Evolutionary conservation across 2,113 vertebrate genomes (phyloP), one percentile per base, ranked within the genome.

Genomic region (Caranx ignobilis): DNA sequence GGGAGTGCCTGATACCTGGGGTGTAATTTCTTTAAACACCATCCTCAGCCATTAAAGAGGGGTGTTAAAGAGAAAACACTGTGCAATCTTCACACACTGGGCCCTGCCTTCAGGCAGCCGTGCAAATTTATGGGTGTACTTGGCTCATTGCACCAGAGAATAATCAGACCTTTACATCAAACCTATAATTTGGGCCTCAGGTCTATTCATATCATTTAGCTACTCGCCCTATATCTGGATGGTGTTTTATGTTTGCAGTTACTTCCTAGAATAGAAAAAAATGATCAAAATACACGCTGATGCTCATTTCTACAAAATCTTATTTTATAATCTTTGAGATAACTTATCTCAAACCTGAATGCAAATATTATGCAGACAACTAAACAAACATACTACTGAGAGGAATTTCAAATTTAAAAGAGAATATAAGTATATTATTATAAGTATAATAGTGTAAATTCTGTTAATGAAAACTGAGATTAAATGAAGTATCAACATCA

Each of bases 11-110:
- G 87, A 74, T 79, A 89, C 77, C 80, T 81, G 75, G 87, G 87
- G 88, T 92, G 87, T 91, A 85, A 92, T 92, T 93, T 90, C 85
- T 85, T 90, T 93, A 89, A 93, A 91, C 86, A 90, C 85, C 77
- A 90, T 86, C 80, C 79, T 89, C 55, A 74, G 72, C 70, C 63
- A 81, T 86, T 87, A 89, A 88, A 88, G 78, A 82, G 68, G 66
- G 83, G 71, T 68, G 83, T 88, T 86, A 79, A 59, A 70, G 77
- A 81, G 82, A 87, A 85, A 85, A 79, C 67, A 79, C 61, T 43
- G 35, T 60, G 74, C 68, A 80, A 77, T 75, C 77, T 71, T 69
- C 26, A 82, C 81, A 84, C 68, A 63, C 48, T 68, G 71, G 64
- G 80, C 68, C 54, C 71, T 86, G 90, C 91, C 89, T 85, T 54